Evolutionary conservation across 1,140 invertebrate genomes (phyloP).

Genomic region (Plutomurus gul): DNA sequence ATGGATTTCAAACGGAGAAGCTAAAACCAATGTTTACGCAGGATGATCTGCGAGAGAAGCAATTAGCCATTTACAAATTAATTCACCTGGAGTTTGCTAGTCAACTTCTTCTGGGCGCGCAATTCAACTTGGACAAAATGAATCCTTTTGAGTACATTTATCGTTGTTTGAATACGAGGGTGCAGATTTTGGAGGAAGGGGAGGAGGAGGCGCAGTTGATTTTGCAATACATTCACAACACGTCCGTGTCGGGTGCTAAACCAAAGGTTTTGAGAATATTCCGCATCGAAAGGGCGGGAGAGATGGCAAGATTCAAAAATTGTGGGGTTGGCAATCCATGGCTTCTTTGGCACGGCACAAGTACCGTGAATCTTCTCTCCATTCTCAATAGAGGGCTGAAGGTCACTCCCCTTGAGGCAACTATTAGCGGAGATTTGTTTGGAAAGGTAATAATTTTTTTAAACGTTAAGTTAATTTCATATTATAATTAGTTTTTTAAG

Average conservation of each 20-base stretch:
- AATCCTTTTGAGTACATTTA: constrained; percentile 62
- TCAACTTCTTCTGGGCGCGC: constrained; percentile 58
- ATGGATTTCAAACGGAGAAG: constrained; percentile 58
- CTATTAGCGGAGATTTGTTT: constrained; percentile 57
- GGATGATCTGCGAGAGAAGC: constrained; percentile 55
- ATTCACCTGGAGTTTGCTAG: constrained; percentile 59
- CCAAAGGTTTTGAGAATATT: constrained; percentile 57
- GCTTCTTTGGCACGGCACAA: constrained; percentile 61
- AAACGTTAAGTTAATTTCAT: constrained; percentile 7
- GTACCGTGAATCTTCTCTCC: constrained; percentile 58
- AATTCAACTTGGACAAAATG: constrained; percentile 51
- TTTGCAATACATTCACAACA: constrained; percentile 60
- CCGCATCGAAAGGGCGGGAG: constrained; percentile 55
- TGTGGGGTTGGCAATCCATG: constrained; percentile 55
- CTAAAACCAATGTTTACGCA: constrained; percentile 57
- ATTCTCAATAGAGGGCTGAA: constrained; percentile 58
- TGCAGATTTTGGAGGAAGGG: constrained; percentile 56
- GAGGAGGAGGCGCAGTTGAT: constrained; percentile 59
- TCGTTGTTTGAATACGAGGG: constrained; percentile 56
- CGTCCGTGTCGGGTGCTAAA: constrained; percentile 51
- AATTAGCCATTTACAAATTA: constrained; percentile 54
- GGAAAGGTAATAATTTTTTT: constrained; percentile 53
- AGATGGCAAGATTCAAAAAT: constrained; percentile 54
- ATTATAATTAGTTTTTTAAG: background rate
- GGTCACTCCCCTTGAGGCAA: constrained; percentile 57